A percentile compares a stretch with the other conserved stretches of the same genome.
These are phyloP conservation scores for Eurytoma californica DNA, from an alignment of 2,888 invertebrate species.

Conservation along the genomic window DNA sequence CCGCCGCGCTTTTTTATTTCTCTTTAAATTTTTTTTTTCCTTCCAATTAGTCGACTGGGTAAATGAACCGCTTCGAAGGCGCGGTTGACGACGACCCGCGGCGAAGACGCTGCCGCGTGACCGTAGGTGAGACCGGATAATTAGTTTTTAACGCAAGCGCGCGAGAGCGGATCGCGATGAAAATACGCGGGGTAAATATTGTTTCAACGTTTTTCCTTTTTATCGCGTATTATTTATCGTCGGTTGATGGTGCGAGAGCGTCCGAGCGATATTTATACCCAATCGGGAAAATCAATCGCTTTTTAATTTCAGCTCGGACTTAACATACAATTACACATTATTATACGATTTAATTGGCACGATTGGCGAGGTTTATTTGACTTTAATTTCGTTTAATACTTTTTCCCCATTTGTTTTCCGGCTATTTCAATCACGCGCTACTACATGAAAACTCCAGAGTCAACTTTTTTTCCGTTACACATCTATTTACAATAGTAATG, in stretches of 20 bases:
- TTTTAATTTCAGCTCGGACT: slow-evolving; percentile 25
- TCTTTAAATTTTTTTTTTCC: slow-evolving; percentile 40
- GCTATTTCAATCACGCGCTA: not conserved
- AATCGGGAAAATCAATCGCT: slow-evolving; percentile 15
- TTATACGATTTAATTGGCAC: slow-evolving; percentile 12
- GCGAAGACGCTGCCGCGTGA: not conserved
- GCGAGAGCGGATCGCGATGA: no score
- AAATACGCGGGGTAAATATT: slow-evolving; percentile 31
- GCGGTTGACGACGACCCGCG: slow-evolving; percentile 8
- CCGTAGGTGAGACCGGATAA: not conserved
- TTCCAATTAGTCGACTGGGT: slow-evolving; percentile 70
- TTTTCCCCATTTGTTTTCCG: not conserved
- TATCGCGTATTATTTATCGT: slow-evolving; percentile 20
- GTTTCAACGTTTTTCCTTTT: slow-evolving; percentile 18
- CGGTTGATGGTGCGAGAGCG: not conserved
- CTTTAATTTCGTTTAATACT: slow-evolving; percentile 1
- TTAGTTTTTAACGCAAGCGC: no score
- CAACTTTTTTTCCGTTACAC: no score
- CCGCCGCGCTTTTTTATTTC: slow-evolving; percentile 53
- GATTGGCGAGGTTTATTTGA: not conserved
- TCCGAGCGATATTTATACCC: slow-evolving; percentile 9
- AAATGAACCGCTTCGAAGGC: slow-evolving; percentile 54
- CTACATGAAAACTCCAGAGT: no score
- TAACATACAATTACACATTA: slow-evolving; percentile 22
- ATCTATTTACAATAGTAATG: no score